phyloP scores from a whole-genome alignment of 2,888 invertebrate species.

The Apamea epomidion region DNA sequence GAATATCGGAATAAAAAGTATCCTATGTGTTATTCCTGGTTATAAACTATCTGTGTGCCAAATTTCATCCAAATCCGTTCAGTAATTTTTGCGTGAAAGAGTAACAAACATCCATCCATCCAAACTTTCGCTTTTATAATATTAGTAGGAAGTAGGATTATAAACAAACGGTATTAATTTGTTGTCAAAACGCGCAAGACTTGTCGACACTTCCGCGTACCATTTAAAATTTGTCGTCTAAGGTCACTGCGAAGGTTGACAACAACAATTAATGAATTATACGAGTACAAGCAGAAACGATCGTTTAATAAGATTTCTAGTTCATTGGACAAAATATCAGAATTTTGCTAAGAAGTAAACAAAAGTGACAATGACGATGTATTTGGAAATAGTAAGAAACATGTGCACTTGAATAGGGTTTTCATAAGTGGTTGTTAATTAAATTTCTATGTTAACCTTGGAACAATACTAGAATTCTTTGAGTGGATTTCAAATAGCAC shows the following conservation, averaged over 20 bases:
- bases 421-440: background rate
- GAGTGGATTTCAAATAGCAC: slow-evolving; percentile 11
- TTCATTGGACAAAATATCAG: slow-evolving; percentile 16
- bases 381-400: background rate
- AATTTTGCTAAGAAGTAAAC: slow-evolving; percentile 5
- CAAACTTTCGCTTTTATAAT: too few relatives aligned
- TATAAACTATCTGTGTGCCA: too few relatives aligned
- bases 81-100: too few relatives aligned
- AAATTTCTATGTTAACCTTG: slow-evolving; percentile 8
- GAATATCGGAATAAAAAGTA: too few relatives aligned
- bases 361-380: background rate
- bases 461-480: slow-evolving; percentile 17
- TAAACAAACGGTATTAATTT: slow-evolving; percentile 62
- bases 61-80: too few relatives aligned
- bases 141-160: slow-evolving; percentile 1
- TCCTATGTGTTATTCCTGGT: too few relatives aligned
- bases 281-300: slow-evolving; percentile 29
- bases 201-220: slow-evolving; percentile 58
- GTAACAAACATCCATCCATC: too few relatives aligned
- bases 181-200: slow-evolving; percentile 55
- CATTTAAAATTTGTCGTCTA: slow-evolving; percentile 57
- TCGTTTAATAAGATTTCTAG: slow-evolving; percentile 23
- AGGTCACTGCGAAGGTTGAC: slow-evolving; percentile 60
- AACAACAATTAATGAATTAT: slow-evolving; percentile 45
- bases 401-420: background rate